Conservation (phyloP, 2,113 vertebrate species). For the Aramus guarauna region DNA sequence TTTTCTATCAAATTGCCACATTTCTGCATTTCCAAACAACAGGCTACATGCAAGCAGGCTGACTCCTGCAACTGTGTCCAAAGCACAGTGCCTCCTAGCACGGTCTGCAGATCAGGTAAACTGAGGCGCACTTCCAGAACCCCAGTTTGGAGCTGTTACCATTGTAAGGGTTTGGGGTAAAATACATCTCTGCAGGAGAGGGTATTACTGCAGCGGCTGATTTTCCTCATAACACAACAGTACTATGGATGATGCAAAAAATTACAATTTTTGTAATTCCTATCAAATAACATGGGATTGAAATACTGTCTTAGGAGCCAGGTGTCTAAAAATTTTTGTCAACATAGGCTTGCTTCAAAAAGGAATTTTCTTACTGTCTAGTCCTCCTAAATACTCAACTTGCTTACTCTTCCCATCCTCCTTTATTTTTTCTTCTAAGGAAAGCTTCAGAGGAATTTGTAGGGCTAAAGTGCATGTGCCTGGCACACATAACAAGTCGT, state of each 20-base stretch:
- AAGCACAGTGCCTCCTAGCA: neutral
- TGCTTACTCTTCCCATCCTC: neutral
- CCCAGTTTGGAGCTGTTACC: neutral
- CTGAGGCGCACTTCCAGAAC: neutral
- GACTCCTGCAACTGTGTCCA: neutral
- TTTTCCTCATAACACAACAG: neutral
- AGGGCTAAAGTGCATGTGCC: neutral
- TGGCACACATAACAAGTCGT: neutral
- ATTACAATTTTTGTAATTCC: neutral
- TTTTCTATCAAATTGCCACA: neutral
- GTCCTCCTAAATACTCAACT: neutral
- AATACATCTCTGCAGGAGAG: neutral
- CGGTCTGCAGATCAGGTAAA: neutral
- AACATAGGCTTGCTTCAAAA: neutral
- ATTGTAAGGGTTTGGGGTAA: neutral
- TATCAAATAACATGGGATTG: neutral
- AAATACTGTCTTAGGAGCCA: neutral
- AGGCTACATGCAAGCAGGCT: neutral
- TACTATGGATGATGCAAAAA: neutral
- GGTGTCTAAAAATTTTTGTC: neutral
- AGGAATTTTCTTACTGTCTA: neutral
- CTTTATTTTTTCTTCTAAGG: neutral
- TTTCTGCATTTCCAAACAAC: neutral
- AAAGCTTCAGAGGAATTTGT: neutral
- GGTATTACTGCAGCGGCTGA: neutral